Conservation (phyloP, 1,140 invertebrate species). For the Drosophila sp. region DNA sequence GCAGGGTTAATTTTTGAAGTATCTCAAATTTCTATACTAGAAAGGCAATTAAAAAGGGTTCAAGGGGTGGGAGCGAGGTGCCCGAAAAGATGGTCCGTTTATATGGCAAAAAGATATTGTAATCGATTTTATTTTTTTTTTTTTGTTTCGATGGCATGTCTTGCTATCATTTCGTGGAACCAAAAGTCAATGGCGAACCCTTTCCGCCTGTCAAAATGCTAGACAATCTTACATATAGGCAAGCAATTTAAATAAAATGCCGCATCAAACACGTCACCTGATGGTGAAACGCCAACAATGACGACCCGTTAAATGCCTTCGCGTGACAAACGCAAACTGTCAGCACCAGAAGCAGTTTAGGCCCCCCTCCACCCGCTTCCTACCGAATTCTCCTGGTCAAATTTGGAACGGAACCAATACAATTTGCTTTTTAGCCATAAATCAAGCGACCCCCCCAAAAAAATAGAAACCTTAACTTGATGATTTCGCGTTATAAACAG, state of each 20-base stretch:
- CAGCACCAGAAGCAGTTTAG: conserved; percentile 37
- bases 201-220: conserved; percentile 59
- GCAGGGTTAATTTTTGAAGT: conserved; percentile 19
- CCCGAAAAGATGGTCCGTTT: background rate
- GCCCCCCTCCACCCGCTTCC: background rate
- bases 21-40: conserved; percentile 34
- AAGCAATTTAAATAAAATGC: conserved; percentile 62
- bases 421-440: conserved; percentile 62
- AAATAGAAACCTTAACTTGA: conserved; percentile 61
- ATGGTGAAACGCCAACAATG: conserved; percentile 52
- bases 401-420: conserved; percentile 78
- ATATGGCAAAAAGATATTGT: conserved; percentile 1
- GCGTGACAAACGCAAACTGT: conserved; percentile 78
- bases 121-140: background rate
- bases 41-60: conserved; percentile 53
- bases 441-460: conserved; percentile 51
- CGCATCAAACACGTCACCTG: conserved; percentile 47
- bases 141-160: conserved; percentile 36
- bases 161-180: conserved; percentile 22
- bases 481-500: conserved; percentile 81
- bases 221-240: conserved; percentile 28
- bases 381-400: background rate
- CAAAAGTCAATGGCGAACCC: conserved; percentile 60
- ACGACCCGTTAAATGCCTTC: conserved; percentile 61
- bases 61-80: conserved; percentile 9